Conservation (phyloP, 2,113 vertebrate species). For the Cyphomyrus plagiostoma region DNA sequence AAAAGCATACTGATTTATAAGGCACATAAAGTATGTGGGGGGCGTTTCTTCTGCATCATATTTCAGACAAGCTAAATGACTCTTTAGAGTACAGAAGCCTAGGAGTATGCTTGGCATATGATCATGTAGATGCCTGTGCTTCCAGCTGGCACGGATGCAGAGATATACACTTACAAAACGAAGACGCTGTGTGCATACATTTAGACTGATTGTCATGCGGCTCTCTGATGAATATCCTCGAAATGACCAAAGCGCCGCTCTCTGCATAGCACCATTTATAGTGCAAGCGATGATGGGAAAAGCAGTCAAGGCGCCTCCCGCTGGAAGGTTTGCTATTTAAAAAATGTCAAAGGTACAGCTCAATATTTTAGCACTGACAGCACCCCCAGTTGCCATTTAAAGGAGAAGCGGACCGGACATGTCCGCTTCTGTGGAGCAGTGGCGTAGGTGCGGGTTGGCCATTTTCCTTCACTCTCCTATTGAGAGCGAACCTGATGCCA, state of each 20-base stretch:
- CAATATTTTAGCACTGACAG: not conserved
- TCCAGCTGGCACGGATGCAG: not conserved
- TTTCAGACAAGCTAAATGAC: slow-evolving; percentile 1
- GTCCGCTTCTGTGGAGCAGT: not conserved
- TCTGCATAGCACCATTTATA: not conserved
- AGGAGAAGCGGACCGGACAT: not conserved
- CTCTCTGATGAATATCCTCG: not conserved
- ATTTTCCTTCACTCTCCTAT: slow-evolving; percentile 23
- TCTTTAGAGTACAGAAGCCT: not conserved
- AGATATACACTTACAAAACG: not conserved
- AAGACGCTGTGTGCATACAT: not conserved
- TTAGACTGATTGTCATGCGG: not conserved
- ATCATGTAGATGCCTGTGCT: not conserved
- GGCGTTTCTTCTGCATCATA: not conserved
- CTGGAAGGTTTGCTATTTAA: not conserved
- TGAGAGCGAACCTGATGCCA: slow-evolving; percentile 29
- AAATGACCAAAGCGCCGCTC: not conserved
- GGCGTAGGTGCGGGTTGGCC: not conserved
- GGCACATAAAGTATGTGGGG: not conserved
- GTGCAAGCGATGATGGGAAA: not conserved
- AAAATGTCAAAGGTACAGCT: slow-evolving; percentile 1
- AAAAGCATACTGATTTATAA: not conserved
- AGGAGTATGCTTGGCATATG: not conserved
- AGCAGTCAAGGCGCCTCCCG: not conserved
- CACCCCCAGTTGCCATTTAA: not conserved